Conservation (phyloP, 2,888 invertebrate genomes). For the Caenorhabditis panamensis region DNA sequence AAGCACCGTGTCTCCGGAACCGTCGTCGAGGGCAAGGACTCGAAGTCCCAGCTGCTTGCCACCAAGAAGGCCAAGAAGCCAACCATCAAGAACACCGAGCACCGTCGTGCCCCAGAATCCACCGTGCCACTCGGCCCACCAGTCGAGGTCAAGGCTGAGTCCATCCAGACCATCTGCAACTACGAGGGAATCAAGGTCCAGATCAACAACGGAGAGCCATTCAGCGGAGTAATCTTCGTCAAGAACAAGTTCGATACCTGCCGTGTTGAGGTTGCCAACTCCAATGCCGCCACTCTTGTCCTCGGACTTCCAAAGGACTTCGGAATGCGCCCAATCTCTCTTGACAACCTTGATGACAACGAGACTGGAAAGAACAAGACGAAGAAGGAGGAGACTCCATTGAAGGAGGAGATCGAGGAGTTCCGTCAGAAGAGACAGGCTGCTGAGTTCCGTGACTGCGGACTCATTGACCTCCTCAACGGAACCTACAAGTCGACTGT, state of each 20-base stretch:
- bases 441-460: slow-evolving; percentile 78
- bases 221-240: slow-evolving; percentile 81
- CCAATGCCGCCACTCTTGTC: slow-evolving; percentile 76
- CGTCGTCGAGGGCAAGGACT: slow-evolving; percentile 66
- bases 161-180: slow-evolving; percentile 81
- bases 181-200: slow-evolving; percentile 81
- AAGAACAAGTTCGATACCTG: slow-evolving; percentile 81
- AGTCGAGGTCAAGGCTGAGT: slow-evolving; percentile 74
- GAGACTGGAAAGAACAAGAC: slow-evolving; percentile 62
- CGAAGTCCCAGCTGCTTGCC: slow-evolving; percentile 57
- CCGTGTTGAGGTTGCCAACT: slow-evolving; percentile 79
- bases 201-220: slow-evolving; percentile 77
- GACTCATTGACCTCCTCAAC: slow-evolving; percentile 78
- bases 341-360: slow-evolving; percentile 70
- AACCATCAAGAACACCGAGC: slow-evolving; percentile 68
- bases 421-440: slow-evolving; percentile 73
- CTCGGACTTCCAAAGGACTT: slow-evolving; percentile 80
- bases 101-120: slow-evolving; percentile 68
- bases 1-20: slow-evolving; percentile 68
- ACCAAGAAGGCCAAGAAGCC: slow-evolving; percentile 72
- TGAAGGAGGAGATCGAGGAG: slow-evolving; percentile 67
- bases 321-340: slow-evolving; percentile 79
- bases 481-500: slow-evolving; percentile 81
- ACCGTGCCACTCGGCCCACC: slow-evolving; percentile 71
- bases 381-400: slow-evolving; percentile 53